These are phyloP conservation scores for Dexiosoma caninum DNA, from an alignment of 2,888 invertebrate genomes.

Conservation along the genomic window DNA sequence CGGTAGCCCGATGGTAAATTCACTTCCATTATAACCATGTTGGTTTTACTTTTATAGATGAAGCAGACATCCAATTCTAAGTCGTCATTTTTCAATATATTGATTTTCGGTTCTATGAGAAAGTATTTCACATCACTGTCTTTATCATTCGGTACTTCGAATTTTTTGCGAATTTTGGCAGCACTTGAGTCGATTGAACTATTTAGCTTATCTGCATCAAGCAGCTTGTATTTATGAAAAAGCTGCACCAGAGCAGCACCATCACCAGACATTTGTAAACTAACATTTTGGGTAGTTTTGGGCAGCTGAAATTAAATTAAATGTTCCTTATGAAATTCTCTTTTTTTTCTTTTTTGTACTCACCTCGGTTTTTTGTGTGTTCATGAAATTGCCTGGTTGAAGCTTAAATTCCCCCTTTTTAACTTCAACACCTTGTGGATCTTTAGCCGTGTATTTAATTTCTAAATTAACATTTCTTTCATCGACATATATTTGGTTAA, in stretches of 20 bases:
- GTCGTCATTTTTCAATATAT: neutral
- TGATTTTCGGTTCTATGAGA: neutral
- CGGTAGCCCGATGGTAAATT: constrained; percentile 91
- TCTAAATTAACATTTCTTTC: neutral
- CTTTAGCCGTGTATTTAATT: constrained; percentile 6
- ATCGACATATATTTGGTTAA: constrained; percentile 80
- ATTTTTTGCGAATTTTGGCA: neutral
- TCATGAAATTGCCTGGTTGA: neutral
- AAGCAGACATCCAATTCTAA: constrained; percentile 17
- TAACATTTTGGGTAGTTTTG: neutral
- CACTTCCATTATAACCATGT: constrained; percentile 84
- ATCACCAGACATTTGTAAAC: neutral
- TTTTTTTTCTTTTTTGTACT: neutral
- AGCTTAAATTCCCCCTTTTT: neutral
- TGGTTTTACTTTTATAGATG: neutral
- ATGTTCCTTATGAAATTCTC: neutral
- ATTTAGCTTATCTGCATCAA: neutral
- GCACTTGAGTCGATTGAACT: neutral
- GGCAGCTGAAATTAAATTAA: constrained; percentile 10
- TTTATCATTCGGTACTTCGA: neutral
- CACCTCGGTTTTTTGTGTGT: neutral
- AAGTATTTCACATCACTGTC: neutral
- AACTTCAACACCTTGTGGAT: neutral
- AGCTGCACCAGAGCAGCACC: constrained; percentile 22
- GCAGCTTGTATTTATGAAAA: neutral